Evolutionary conservation across 1,140 invertebrate species (phyloP).

Genomic region (Nomia melanderi): DNA sequence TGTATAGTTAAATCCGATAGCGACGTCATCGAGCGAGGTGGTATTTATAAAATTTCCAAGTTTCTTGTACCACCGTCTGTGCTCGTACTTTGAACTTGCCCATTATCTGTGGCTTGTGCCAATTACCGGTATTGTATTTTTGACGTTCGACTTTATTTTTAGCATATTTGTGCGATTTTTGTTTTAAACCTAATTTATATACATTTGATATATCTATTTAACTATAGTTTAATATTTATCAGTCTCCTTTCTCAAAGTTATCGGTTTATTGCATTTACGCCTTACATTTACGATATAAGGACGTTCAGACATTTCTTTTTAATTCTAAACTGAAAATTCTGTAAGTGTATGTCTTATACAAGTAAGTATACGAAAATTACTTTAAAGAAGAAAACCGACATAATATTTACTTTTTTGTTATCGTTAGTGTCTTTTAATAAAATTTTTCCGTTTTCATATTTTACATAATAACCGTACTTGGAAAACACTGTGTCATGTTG

Average conservation of each 20-base stretch:
- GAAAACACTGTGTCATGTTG: no score
- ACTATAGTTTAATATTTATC: not conserved
- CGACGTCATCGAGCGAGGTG: conserved; percentile 1
- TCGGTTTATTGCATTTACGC: no score
- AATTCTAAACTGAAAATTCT: no score
- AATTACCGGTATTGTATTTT: conserved; percentile 27
- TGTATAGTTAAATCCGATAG: not conserved
- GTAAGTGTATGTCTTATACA: not conserved
- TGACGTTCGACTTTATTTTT: not conserved
- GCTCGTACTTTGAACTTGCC: conserved; percentile 65
- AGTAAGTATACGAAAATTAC: not conserved
- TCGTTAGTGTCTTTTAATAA: no score
- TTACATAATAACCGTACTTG: not conserved
- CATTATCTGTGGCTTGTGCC: conserved; percentile 5
- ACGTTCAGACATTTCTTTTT: no score
- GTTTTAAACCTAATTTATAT: not conserved
- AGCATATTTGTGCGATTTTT: not conserved
- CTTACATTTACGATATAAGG: no score
- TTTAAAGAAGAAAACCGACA: not conserved
- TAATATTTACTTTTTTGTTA: not conserved
- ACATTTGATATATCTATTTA: no score
- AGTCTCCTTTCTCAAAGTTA: not conserved
- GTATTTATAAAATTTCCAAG: conserved; percentile 3
- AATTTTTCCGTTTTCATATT: not conserved
- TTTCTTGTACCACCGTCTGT: no score